These are phyloP conservation scores for Lasaia peninsularis DNA, from an alignment of 1,140 invertebrate genomes.

Conservation along the genomic window DNA sequence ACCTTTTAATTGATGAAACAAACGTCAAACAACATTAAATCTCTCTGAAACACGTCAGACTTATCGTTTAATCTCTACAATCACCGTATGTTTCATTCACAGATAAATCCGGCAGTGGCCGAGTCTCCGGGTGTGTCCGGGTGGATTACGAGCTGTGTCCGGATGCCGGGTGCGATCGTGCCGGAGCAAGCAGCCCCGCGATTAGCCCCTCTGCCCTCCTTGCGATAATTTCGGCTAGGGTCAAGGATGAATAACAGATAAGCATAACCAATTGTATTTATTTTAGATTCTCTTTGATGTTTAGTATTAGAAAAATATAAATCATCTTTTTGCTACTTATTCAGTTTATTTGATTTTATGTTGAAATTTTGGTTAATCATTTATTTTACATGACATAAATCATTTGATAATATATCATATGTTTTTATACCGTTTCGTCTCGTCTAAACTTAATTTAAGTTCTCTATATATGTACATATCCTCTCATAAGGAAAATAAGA, in stretches of 20 bases:
- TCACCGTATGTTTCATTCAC: slow-evolving; percentile 66
- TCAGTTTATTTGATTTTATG: no score
- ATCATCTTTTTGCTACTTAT: no score
- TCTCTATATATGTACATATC: no score
- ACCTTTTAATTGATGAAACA: slow-evolving; percentile 28
- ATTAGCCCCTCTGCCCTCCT: slow-evolving; percentile 65
- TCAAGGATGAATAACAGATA: slow-evolving; percentile 55
- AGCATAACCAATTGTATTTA: slow-evolving; percentile 39
- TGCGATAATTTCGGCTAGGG: slow-evolving; percentile 39
- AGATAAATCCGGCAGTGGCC: slow-evolving; percentile 50
- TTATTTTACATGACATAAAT: no score
- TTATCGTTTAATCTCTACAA: slow-evolving; percentile 65
- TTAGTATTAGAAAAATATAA: no score
- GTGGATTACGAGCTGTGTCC: slow-evolving; percentile 54
- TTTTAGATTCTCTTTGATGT: background rate
- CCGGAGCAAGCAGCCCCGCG: slow-evolving; percentile 50
- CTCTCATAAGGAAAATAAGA: no score
- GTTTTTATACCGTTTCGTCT: no score
- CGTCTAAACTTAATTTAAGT: no score
- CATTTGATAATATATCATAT: no score
- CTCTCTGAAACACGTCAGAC: slow-evolving; percentile 44
- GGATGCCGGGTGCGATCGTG: slow-evolving; percentile 52
- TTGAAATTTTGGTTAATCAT: no score
- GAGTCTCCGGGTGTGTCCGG: slow-evolving; percentile 36
- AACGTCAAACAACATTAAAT: slow-evolving; percentile 40